Conservation (phyloP, 2,113 vertebrate genomes). For the Lathamus discolor region DNA sequence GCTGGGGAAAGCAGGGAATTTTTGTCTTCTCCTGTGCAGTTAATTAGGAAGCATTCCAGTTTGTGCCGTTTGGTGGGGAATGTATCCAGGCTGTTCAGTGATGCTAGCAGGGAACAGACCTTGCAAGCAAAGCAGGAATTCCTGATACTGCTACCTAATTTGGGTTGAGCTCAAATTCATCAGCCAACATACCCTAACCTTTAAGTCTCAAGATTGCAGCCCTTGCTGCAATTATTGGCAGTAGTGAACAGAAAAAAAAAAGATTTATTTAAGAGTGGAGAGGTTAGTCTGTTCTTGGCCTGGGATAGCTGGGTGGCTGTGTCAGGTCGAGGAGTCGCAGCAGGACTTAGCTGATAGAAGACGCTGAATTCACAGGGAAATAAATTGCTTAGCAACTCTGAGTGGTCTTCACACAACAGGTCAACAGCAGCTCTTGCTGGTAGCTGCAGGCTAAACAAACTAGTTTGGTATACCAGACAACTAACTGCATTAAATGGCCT, state of each 20-base stretch:
- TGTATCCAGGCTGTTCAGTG: background rate
- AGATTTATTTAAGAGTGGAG: background rate
- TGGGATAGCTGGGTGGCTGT: background rate
- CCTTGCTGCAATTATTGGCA: background rate
- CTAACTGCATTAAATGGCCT: background rate
- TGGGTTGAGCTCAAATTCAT: background rate
- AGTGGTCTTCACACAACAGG: background rate
- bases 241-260: background rate
- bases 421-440: background rate
- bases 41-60: constrained; percentile 26
- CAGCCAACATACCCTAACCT: background rate
- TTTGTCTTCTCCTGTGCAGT: background rate
- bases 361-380: background rate
- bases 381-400: background rate
- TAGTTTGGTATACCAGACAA: background rate
- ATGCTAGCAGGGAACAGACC: background rate
- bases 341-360: background rate
- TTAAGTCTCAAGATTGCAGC: background rate
- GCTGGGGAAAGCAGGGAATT: background rate
- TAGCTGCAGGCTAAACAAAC: background rate
- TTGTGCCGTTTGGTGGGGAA: background rate
- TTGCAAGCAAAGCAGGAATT: background rate
- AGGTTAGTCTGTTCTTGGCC: background rate
- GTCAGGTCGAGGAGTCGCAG: background rate
- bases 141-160: background rate